phyloP scores from a whole-genome alignment of 1,140 invertebrate genomes.

The Eupristina koningsbergeri region DNA sequence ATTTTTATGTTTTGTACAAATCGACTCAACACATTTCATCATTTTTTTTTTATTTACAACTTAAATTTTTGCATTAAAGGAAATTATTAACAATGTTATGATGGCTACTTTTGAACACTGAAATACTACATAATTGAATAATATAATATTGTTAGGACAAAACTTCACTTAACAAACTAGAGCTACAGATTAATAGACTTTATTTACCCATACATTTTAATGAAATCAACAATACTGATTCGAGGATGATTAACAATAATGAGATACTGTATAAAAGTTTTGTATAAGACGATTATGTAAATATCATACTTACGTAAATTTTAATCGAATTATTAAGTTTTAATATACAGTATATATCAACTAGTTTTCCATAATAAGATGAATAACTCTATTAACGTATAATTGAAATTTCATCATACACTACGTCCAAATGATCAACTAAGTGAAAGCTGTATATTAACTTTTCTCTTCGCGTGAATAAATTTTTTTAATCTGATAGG shows the following conservation, averaged over 20 bases:
- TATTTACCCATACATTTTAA: neutral
- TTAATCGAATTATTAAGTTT: conserved; percentile 13
- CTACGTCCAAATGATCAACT: neutral
- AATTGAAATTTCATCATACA: conserved; percentile 3
- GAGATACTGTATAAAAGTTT: neutral
- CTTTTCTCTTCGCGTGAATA: neutral
- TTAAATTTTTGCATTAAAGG: too few species aligned
- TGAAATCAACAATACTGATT: neutral
- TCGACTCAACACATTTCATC: neutral
- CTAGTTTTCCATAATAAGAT: neutral
- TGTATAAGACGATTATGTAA: conserved; percentile 3
- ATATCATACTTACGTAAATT: neutral
- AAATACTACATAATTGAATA: neutral
- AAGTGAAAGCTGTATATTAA: neutral
- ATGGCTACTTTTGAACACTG: neutral
- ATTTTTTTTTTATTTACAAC: too few species aligned
- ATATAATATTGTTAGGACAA: neutral
- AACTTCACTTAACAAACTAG: neutral
- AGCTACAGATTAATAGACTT: neutral
- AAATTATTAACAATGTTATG: neutral
- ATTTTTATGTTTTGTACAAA: neutral
- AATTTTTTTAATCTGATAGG: neutral
- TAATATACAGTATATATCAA: neutral
- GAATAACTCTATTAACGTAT: conserved; percentile 11
- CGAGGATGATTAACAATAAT: neutral